A percentile compares a stretch with the other conserved stretches of the same genome.
These are phyloP conservation scores for Apamea epomidion DNA, from an alignment of 2,888 invertebrate species.

Conservation along the genomic window DNA sequence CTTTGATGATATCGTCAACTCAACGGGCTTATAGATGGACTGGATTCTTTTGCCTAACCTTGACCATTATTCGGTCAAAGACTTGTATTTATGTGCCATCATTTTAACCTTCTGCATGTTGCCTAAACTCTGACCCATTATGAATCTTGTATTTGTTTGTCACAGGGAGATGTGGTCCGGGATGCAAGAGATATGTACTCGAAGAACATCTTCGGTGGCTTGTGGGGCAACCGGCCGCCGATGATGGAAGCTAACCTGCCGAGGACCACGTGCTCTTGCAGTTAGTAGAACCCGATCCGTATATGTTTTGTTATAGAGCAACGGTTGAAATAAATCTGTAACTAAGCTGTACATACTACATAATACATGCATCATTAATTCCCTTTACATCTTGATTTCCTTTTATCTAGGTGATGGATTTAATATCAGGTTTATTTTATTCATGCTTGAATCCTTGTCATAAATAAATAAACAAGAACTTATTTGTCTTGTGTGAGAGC, in stretches of 20 bases:
- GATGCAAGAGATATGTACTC: constrained; percentile 80
- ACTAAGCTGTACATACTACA: not conserved
- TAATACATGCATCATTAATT: not conserved
- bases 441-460: too few species aligned
- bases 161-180: constrained; percentile 75
- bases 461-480: not conserved
- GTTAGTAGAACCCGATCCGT: constrained; percentile 89
- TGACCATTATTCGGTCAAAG: not conserved
- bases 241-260: constrained; percentile 86
- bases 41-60: not conserved
- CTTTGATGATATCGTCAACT: not conserved
- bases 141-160: not conserved
- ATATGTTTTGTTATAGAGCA: not conserved
- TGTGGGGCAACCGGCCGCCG: constrained; percentile 93
- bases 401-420: not conserved
- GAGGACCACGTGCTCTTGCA: constrained; percentile 91
- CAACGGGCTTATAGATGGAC: not conserved
- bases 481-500: not conserved
- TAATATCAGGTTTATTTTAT: not conserved
- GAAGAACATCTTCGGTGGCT: constrained; percentile 91
- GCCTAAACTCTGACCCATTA: not conserved
- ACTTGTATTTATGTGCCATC: not conserved
- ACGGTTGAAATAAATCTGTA: not conserved
- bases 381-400: not conserved
- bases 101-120: not conserved